A percentile compares a stretch with the other conserved stretches of the same genome.
These are phyloP conservation scores for Aplocera efformata DNA, from an alignment of 2,888 invertebrate species.

Conservation along the genomic window DNA sequence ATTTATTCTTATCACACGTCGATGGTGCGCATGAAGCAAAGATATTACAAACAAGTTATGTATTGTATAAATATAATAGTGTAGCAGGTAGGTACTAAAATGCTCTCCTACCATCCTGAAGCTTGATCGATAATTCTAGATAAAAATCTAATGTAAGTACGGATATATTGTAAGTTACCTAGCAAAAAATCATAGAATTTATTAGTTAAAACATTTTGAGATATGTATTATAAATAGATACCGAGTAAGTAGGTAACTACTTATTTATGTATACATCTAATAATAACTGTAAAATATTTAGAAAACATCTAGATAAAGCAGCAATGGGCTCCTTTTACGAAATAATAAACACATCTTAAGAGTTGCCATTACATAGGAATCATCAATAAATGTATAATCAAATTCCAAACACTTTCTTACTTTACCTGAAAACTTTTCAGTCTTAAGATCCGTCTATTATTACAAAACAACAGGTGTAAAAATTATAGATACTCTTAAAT, in stretches of 20 bases:
- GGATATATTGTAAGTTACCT: no score
- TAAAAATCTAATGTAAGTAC: no score
- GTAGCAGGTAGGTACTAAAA: neutral
- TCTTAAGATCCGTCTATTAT: conserved; percentile 75
- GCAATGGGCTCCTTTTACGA: conserved; percentile 26
- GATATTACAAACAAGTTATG: conserved; percentile 19
- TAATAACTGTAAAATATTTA: neutral
- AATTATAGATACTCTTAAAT: conserved; percentile 10
- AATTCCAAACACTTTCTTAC: conserved; percentile 34
- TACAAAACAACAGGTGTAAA: conserved; percentile 39
- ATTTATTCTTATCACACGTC: conserved; percentile 19
- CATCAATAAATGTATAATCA: conserved; percentile 27
- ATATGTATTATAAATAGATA: conserved; percentile 5
- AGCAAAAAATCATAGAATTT: no score
- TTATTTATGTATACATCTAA: neutral
- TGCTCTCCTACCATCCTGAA: neutral
- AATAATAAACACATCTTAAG: conserved; percentile 73
- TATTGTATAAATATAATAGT: no score
- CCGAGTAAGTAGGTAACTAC: neutral
- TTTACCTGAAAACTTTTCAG: conserved; percentile 44
- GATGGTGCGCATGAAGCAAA: conserved; percentile 18
- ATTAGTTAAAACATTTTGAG: neutral
- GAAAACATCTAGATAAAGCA: neutral
- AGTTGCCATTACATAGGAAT: conserved; percentile 32
- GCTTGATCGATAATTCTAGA: neutral